These are phyloP conservation scores for Mamestra configurata DNA, from an alignment of 1,140 invertebrate species.

Conservation along the genomic window DNA sequence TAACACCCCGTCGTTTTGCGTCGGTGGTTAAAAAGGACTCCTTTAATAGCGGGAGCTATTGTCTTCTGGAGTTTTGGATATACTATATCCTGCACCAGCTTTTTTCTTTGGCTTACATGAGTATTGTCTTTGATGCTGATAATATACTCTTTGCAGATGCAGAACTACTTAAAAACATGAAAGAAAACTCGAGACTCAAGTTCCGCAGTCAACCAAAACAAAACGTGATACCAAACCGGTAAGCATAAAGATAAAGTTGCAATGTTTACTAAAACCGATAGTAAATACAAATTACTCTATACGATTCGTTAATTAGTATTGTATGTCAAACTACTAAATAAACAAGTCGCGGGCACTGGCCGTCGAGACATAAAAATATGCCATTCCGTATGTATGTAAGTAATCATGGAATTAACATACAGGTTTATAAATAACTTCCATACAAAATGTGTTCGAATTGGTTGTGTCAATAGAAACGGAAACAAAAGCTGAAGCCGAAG, in stretches of 20 bases:
- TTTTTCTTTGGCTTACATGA: no score
- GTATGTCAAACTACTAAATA: slow-evolving; percentile 39
- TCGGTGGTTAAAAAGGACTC: no score
- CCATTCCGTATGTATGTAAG: background rate
- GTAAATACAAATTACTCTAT: slow-evolving; percentile 35
- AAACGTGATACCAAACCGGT: slow-evolving; percentile 13
- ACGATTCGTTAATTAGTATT: slow-evolving; percentile 42
- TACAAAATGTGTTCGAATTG: slow-evolving; percentile 40
- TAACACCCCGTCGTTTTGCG: no score
- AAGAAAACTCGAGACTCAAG: background rate
- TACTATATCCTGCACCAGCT: no score
- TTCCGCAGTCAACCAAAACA: background rate
- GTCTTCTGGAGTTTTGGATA: no score
- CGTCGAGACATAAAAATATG: slow-evolving; percentile 27
- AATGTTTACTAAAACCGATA: slow-evolving; percentile 22
- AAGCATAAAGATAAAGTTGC: slow-evolving; percentile 24
- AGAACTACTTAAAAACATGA: background rate
- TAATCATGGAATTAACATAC: slow-evolving; percentile 40
- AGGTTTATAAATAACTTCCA: slow-evolving; percentile 32
- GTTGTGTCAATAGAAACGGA: slow-evolving; percentile 23
- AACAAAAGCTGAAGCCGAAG: slow-evolving; percentile 21
- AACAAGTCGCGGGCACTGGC: slow-evolving; percentile 9
- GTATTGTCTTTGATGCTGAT: background rate
- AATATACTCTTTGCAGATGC: background rate
- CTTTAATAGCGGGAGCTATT: no score